Base-by-base conservation (phyloP, 2,888 invertebrate species). In the Diarsia dahlii region DNA sequence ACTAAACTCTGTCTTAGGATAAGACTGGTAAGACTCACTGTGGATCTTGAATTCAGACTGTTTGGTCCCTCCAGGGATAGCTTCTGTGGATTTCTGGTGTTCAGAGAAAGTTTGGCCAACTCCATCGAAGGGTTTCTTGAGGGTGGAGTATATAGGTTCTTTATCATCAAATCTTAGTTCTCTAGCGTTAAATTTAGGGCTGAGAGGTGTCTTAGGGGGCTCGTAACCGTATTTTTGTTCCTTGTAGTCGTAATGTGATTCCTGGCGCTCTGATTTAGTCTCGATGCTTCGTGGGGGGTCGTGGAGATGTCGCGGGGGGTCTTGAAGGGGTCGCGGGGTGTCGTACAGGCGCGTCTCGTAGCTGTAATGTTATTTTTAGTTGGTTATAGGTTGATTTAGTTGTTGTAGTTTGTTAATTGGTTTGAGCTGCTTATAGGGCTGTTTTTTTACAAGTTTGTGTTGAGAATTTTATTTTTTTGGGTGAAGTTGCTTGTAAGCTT, bases 311-410 rank as follows among this genome's bases (percentile, higher is more conserved):
- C 96, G 94, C 82, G 96, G 96, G 56, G 90, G 83, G 75, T 95
- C 95, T 90, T 93, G 91, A 75, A 92, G 87, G 4, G 95, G 95
- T 45, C 96, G 94, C 83, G 96, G 96, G 8, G 97, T 96, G 89
- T 97, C 97, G 92, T 97, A 97, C 69, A 96, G 92, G 56, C 97
- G 94, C 2, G 97, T 97, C 90, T 97, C 97, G 92, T 97, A 97
- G 87, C 97, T 97, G 93, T 80, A 93, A 92, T 54, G 81, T 90
- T 89, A 87, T 89, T 86, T 84, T 71, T 88, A 84, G 91, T 92
- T 90, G 90, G 89, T 91, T 84, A 87, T 84, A 34, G 74, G 70
- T 80, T 73, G 71, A 74, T 82, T 71, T 63, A 58, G 66, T 74
- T 46, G 28, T 74, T 56, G 23, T 74, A 23, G 8, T 76, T 3